Percentiles rank a stretch among this genome's conserved stretches.
Evolutionary conservation across 2,113 vertebrate species (phyloP).

Genomic region (Mastomys natalensis): DNA sequence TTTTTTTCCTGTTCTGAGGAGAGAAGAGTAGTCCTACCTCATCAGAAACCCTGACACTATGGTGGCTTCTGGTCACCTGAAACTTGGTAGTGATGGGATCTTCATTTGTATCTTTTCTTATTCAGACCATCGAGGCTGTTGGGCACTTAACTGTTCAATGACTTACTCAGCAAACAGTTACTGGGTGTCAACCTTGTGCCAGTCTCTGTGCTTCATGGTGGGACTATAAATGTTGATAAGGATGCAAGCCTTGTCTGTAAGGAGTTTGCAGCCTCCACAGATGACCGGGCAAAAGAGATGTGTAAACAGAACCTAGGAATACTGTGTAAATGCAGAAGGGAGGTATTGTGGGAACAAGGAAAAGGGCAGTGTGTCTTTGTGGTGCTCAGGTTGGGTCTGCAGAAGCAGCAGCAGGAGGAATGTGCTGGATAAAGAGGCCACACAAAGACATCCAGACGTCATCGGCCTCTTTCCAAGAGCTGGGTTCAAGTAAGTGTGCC

Average conservation of each 20-base stretch:
- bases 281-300: not conserved
- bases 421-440: not conserved
- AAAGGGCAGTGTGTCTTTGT: not conserved
- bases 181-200: not conserved
- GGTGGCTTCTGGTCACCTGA: not conserved
- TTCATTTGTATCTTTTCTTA: not conserved
- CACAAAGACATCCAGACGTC: not conserved
- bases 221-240: not conserved
- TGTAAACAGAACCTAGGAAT: not conserved
- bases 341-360: not conserved
- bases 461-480: not conserved
- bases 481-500: not conserved
- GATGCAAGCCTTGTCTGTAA: not conserved
- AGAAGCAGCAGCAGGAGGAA: not conserved
- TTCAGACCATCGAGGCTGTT: not conserved
- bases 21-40: not conserved
- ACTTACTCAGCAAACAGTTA: constrained; percentile 53
- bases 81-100: not conserved
- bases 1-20: not conserved
- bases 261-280: constrained; percentile 8
- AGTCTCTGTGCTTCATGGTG: not conserved
- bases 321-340: not conserved
- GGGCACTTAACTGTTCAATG: constrained; percentile 26
- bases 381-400: not conserved
- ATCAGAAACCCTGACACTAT: not conserved